Evolutionary conservation across 2,888 invertebrate species (phyloP).

Genomic region (Phymatocera aterrima): DNA sequence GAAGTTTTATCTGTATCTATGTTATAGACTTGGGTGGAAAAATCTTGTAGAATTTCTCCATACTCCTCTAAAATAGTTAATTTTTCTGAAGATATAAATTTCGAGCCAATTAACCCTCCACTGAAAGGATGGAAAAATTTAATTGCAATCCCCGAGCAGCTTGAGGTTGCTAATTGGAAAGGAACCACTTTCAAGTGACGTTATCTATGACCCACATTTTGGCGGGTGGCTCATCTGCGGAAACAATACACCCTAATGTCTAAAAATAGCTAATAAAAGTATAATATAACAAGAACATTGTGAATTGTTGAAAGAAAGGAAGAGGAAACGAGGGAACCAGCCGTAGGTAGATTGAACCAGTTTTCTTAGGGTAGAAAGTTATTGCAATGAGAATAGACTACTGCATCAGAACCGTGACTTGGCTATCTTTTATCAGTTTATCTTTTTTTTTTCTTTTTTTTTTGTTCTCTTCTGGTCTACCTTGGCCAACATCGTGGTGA

Average conservation of each 20-base stretch:
- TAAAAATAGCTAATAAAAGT: not conserved
- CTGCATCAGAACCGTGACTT: slow-evolving; percentile 4
- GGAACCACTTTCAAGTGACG: slow-evolving; percentile 51
- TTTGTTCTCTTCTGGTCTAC: too few relatives aligned
- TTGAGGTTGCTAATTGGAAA: slow-evolving; percentile 58
- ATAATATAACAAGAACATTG: not conserved
- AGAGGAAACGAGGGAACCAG: not conserved
- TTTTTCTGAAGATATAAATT: slow-evolving; percentile 47
- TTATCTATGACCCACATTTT: slow-evolving; percentile 53
- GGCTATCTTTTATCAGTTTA: not conserved
- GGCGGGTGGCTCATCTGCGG: slow-evolving; percentile 20
- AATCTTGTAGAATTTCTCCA: not conserved
- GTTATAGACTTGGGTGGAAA: not conserved
- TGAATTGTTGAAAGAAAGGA: not conserved
- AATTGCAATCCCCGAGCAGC: slow-evolving; percentile 53
- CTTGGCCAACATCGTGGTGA: not conserved
- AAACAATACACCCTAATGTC: slow-evolving; percentile 16
- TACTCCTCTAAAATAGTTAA: not conserved
- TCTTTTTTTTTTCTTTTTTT: not conserved
- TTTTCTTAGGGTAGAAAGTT: not conserved
- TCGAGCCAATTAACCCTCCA: slow-evolving; percentile 53
- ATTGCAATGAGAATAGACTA: not conserved
- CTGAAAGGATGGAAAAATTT: slow-evolving; percentile 53
- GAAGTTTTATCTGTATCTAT: not conserved
- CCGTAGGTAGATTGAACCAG: not conserved